Percentiles rank a stretch among this genome's conserved stretches.
These are phyloP conservation scores for Enteromius anoplus DNA, from an alignment of 2,797 vertebrate species.

Conservation along the genomic window DNA sequence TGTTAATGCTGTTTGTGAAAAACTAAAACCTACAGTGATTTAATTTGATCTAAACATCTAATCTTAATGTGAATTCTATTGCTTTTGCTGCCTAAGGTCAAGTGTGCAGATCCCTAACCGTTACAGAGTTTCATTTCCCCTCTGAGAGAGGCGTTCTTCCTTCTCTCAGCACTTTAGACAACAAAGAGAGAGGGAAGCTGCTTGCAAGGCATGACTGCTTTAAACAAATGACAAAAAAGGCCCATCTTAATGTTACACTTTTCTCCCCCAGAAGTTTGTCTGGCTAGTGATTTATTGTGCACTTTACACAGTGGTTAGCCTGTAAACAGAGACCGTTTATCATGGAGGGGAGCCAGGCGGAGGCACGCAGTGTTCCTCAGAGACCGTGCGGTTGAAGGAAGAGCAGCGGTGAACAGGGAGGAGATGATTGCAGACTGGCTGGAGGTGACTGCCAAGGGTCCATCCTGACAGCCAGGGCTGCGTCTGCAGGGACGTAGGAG, in stretches of 20 bases:
- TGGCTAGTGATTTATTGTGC: slow-evolving; percentile 68
- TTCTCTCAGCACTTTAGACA: slow-evolving; percentile 35
- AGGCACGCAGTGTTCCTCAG: slow-evolving; percentile 58
- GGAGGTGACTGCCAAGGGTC: slow-evolving; percentile 57
- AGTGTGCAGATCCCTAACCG: slow-evolving; percentile 13
- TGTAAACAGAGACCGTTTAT: slow-evolving; percentile 71
- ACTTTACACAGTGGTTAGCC: slow-evolving; percentile 73
- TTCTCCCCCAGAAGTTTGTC: slow-evolving; percentile 69
- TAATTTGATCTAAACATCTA: background rate
- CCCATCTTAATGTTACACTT: slow-evolving; percentile 69
- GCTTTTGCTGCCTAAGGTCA: slow-evolving; percentile 14
- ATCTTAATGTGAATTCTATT: slow-evolving; percentile 2
- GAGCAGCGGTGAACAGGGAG: slow-evolving; percentile 51
- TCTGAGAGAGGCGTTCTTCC: slow-evolving; percentile 27
- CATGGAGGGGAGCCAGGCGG: slow-evolving; percentile 54
- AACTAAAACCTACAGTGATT: background rate
- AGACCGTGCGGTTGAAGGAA: slow-evolving; percentile 56
- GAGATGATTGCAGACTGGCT: slow-evolving; percentile 65
- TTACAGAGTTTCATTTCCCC: slow-evolving; percentile 35
- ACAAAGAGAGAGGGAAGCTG: slow-evolving; percentile 39
- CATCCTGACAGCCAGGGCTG: slow-evolving; percentile 61
- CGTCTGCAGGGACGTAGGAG: slow-evolving; percentile 57
- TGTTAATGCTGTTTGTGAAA: background rate
- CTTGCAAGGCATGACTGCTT: slow-evolving; percentile 62
- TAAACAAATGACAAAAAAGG: slow-evolving; percentile 69